These are phyloP conservation scores for Macrochelys suwanniensis DNA, from an alignment of 2,797 vertebrate genomes.

Conservation along the genomic window DNA sequence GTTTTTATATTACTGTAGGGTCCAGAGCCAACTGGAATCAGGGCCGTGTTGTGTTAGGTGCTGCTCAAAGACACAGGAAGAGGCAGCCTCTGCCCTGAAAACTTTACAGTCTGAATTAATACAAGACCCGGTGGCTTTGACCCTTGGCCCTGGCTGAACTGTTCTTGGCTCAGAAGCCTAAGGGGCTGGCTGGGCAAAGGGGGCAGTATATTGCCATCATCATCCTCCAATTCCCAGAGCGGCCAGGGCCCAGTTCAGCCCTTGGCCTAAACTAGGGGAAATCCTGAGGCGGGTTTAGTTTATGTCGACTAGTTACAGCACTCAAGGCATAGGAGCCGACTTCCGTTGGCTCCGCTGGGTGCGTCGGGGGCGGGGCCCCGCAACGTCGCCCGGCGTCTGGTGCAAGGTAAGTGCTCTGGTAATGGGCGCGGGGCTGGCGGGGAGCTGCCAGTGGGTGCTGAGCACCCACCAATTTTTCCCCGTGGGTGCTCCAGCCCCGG, in stretches of 20 bases:
- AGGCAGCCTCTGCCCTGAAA: background rate
- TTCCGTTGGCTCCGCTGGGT: no score
- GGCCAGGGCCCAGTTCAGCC: no score
- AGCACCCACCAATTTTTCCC: no score
- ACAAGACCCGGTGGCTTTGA: background rate
- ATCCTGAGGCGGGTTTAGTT: background rate
- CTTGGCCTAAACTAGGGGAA: background rate
- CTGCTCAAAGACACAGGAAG: background rate
- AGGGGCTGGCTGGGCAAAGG: background rate
- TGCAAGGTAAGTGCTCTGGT: no score
- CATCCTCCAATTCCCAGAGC: background rate
- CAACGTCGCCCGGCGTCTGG: no score
- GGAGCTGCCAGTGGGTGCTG: no score
- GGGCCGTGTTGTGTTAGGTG: background rate
- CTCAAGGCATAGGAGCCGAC: no score
- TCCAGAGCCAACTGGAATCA: background rate
- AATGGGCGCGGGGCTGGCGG: no score
- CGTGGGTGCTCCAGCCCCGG: no score
- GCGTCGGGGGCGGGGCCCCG: no score
- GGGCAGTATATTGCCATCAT: background rate
- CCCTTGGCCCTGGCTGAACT: background rate
- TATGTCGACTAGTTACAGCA: background rate
- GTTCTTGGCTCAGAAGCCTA: no score
- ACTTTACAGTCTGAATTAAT: background rate
- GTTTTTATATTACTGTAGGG: background rate